A percentile compares a stretch with the other conserved stretches of the same genome.
phyloP scores from a whole-genome alignment of 2,113 vertebrate species.

The Globicephala melas region DNA sequence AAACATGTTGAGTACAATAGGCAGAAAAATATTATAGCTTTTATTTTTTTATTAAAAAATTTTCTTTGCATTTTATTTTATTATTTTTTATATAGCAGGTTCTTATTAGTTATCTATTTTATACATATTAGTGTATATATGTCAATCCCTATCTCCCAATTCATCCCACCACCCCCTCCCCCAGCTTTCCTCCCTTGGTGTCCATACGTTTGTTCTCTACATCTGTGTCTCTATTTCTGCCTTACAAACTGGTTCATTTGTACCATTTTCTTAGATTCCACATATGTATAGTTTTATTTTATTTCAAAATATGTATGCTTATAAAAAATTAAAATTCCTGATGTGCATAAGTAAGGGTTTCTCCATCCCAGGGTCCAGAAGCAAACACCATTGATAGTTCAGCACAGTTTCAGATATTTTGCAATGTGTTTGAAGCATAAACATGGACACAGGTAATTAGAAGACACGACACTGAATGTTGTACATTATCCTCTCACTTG shows the following conservation, averaged over 20 bases:
- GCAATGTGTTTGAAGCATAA: background rate
- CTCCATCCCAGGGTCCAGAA: background rate
- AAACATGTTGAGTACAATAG: background rate
- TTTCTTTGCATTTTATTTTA: no score
- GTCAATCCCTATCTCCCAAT: no score
- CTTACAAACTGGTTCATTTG: no score
- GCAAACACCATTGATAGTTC: background rate
- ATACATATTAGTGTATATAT: no score
- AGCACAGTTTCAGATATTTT: background rate
- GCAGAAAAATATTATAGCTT: background rate
- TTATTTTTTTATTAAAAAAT: background rate
- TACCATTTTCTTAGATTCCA: no score
- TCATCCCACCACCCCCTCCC: no score
- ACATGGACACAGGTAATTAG: background rate
- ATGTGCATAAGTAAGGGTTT: background rate
- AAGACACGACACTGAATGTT: background rate
- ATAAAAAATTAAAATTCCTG: background rate
- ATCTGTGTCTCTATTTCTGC: no score
- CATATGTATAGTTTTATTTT: no score
- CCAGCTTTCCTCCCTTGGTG: no score
- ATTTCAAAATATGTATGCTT: background rate
- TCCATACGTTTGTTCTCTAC: no score
- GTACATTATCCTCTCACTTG: background rate
- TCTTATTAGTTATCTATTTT: no score
- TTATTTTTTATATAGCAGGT: no score